Conservation (phyloP, 37 sponge, comb jelly and placozoan genomes). For the Theonella swinhoei region DNA sequence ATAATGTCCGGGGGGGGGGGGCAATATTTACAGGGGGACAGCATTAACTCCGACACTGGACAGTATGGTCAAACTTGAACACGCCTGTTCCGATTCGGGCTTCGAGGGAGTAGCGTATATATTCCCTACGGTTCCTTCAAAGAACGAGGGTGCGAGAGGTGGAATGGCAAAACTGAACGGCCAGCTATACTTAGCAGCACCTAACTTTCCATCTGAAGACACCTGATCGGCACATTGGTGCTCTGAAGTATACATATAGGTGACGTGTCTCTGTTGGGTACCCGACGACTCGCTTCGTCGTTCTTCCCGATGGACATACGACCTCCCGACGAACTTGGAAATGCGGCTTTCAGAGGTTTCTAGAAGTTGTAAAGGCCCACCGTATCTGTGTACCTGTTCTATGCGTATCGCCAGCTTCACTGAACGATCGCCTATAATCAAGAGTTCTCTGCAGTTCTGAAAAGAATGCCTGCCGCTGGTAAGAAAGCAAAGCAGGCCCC, state of each 20-base stretch:
- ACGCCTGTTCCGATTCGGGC: slow-evolving; percentile 21
- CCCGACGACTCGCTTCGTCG: slow-evolving; percentile 1
- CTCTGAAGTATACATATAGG: slow-evolving; percentile 28
- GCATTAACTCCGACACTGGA: no score
- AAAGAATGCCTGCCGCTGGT: neutral
- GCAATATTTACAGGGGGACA: no score
- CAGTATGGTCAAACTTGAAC: slow-evolving; percentile 52
- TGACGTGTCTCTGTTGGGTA: slow-evolving; percentile 20
- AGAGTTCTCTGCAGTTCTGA: no score
- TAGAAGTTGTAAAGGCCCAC: no score
- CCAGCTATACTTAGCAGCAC: slow-evolving; percentile 38
- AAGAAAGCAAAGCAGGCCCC: no score
- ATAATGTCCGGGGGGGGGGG: no score
- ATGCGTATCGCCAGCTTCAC: no score
- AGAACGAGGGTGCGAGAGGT: neutral
- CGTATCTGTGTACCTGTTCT: no score
- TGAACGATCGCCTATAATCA: no score
- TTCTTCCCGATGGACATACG: slow-evolving; percentile 45
- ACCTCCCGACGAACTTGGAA: slow-evolving; percentile 7
- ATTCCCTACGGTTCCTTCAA: neutral
- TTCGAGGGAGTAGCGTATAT: slow-evolving; percentile 1
- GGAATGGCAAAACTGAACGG: neutral
- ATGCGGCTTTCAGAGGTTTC: no score
- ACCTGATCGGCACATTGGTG: slow-evolving; percentile 18
- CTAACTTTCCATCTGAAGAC: slow-evolving; percentile 2